phyloP scores from a whole-genome alignment of 2,888 invertebrate genomes.

The Lamellibrachia columna region DNA sequence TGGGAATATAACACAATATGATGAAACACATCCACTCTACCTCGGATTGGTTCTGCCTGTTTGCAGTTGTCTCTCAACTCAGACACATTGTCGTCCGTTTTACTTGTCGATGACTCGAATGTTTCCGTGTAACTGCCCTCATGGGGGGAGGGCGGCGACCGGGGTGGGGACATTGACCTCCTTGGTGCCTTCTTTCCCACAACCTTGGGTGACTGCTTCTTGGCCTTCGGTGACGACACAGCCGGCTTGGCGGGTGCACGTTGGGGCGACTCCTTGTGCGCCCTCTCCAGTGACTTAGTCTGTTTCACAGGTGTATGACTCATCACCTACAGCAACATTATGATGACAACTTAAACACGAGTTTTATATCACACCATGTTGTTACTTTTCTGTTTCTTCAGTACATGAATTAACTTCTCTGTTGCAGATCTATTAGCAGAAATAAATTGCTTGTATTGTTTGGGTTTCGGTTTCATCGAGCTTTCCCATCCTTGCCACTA shows the following conservation, averaged over 20 bases:
- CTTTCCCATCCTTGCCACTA: too few relatives aligned
- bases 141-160: conserved; percentile 33
- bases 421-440: too few relatives aligned
- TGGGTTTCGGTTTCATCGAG: too few relatives aligned
- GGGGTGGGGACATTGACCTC: conserved; percentile 20
- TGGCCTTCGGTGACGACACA: conserved; percentile 24
- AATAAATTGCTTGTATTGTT: too few relatives aligned
- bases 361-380: too few relatives aligned
- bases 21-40: neutral
- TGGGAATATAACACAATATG: neutral
- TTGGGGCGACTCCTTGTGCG: neutral
- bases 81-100: neutral
- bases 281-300: neutral
- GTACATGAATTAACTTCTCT: too few relatives aligned
- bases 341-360: neutral
- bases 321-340: neutral
- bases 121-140: conserved; percentile 43
- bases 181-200: conserved; percentile 13
- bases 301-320: neutral
- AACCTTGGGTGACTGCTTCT: conserved; percentile 13
- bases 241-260: neutral
- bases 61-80: conserved; percentile 35
- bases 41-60: neutral
- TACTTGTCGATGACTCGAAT: conserved; percentile 29
- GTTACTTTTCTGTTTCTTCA: too few relatives aligned